Conservation (phyloP, 2,888 invertebrate species). For the Pherbina coryleti region DNA sequence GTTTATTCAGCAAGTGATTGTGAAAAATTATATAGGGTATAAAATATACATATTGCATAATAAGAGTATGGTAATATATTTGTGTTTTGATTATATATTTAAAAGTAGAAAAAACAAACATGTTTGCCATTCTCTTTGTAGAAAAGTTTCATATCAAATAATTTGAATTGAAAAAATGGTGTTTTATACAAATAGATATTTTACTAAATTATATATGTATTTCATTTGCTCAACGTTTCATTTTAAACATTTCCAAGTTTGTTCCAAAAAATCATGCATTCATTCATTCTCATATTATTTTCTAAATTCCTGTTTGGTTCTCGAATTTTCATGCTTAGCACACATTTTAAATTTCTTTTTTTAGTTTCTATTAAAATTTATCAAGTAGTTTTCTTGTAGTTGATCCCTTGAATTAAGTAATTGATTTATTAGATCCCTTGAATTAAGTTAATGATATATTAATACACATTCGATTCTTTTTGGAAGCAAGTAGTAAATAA, state of each 20-base stretch:
- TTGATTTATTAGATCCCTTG: background rate
- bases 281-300: conserved; percentile 31
- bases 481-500: background rate
- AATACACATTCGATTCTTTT: background rate
- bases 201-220: conserved; percentile 22
- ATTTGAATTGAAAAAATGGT: conserved; percentile 27
- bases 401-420: conserved; percentile 35
- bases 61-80: background rate
- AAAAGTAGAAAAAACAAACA: conserved; percentile 29
- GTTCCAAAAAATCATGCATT: conserved; percentile 32
- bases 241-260: conserved; percentile 24
- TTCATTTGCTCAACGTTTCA: conserved; percentile 26
- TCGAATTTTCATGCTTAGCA: conserved; percentile 32
- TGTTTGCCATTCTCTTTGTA: conserved; percentile 41
- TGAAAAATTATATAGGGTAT: background rate
- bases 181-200: conserved; percentile 26
- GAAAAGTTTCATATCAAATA: conserved; percentile 24
- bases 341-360: conserved; percentile 24
- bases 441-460: background rate
- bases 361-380: conserved; percentile 32
- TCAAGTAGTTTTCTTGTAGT: conserved; percentile 41
- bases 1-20: background rate
- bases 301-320: conserved; percentile 36
- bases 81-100: conserved; percentile 30
- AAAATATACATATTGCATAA: background rate